Evolutionary conservation across 2,888 invertebrate genomes (phyloP), one percentile per base, ranked within the genome.

Genomic region (Acutogordius australiensis): DNA sequence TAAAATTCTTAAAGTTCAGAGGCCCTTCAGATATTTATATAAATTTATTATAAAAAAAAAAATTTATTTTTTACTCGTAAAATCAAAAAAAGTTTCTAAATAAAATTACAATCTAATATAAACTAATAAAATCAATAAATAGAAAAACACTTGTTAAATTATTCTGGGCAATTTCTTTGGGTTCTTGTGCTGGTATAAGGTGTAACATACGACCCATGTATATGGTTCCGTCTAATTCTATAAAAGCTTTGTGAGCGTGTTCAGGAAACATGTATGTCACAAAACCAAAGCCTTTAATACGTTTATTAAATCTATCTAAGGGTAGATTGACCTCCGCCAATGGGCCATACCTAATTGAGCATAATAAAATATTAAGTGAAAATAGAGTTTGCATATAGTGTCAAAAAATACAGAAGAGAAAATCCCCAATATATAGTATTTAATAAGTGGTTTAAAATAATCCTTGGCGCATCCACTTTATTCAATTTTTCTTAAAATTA

Each of bases 221-320:
- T 60, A 80, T 76, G 0, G 80, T 80, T n/a, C 91, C 91, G 72
- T 94, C 94, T 1, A 94, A 73, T 64, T 80, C 80, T 0, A 79
- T 75, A 69, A 80, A 90, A 0, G 97, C 94, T 66, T 78, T 79
- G 0, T 83, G 79, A 0, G 97, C 97, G 71, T 94, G 82, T 69
- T 94, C 91, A 0, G 94, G 88, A 76, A 94, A 80, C 68, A 97
- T 74, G 69, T 79, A 97, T 0, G 87, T 85, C 0, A 94, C 77
- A 0, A 82, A 81, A 0, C 86, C 94, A 71, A 87, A 94, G 1
- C 94, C 90, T 72, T 90, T 90, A 18, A 80, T 76, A 69, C 81
- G 80, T 45, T 86, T 79, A 0, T 82, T 81, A 1, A 78, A 68
- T 60, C 76, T 75, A 70, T 94, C 91, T 61, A 94, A 78, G 0